These are phyloP conservation scores for Plagodis dolabraria DNA, from an alignment of 2,888 invertebrate genomes.

Conservation along the genomic window DNA sequence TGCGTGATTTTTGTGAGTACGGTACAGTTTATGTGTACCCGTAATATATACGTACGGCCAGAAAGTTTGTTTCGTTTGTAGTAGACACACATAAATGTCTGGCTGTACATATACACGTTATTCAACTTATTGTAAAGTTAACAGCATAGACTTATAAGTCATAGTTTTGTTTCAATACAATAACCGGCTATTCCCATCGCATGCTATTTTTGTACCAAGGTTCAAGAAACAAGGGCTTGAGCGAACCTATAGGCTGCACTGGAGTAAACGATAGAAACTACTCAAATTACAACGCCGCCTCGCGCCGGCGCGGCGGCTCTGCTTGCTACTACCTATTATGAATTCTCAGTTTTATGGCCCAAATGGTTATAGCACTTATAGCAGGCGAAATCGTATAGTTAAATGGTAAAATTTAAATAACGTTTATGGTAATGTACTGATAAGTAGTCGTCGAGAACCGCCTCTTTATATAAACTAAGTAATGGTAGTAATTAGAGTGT, in stretches of 20 bases:
- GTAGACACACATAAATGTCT: no score
- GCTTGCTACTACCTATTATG: constrained; percentile 38
- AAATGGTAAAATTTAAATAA: constrained; percentile 38
- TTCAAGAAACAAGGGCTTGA: constrained; percentile 32
- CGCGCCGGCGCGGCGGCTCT: constrained; percentile 20
- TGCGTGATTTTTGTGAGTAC: constrained; percentile 31
- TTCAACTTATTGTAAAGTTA: constrained; percentile 1
- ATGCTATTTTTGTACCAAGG: constrained; percentile 29
- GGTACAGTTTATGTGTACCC: no score
- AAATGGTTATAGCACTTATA: constrained; percentile 23
- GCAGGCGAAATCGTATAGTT: constrained; percentile 26
- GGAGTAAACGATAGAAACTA: constrained; percentile 40
- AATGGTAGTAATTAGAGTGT: constrained; percentile 36
- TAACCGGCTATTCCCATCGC: constrained; percentile 25
- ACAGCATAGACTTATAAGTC: not conserved
- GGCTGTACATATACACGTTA: no score
- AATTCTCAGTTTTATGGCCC: constrained; percentile 34
- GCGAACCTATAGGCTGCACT: constrained; percentile 32
- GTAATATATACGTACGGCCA: no score
- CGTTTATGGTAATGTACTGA: constrained; percentile 38
- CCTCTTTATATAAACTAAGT: constrained; percentile 33
- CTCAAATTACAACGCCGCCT: constrained; percentile 23
- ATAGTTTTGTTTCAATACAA: constrained; percentile 9
- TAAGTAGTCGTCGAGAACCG: constrained; percentile 30
- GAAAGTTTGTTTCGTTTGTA: no score